Base-by-base conservation (phyloP, 2,888 invertebrate genomes). In the Caenorhabditis sp. region DNA sequence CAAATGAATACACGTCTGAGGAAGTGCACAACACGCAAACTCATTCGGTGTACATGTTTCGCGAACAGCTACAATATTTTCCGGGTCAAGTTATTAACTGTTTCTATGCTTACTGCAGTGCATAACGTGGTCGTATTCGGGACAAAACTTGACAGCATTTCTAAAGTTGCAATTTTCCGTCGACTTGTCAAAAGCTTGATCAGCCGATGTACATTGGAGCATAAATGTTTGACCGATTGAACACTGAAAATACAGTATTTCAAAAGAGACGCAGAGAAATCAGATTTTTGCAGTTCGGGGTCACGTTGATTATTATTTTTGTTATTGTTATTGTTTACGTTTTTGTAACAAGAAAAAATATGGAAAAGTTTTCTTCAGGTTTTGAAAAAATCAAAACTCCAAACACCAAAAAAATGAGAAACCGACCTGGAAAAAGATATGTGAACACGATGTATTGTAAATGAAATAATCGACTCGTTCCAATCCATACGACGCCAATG, bases 111-210 rank as follows among this genome's bases (percentile, higher is more conserved):
- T 49, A 86, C 85, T 81, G 81, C 86, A 86, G 65, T 86, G 84
- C 66, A 83, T 75, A 50, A 86, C 81, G 62, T 85, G 84, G 69
- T 86, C 86, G 71, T 86, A 86, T 55, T 87, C 85, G 10, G 86
- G 85, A 67, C 86, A 86, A 54, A 81, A 69, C 58, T 79, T 80
- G 5, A 86, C 81, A 21, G 83, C 82, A 55, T 81, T 79, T 57
- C 76, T 76, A 73, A 81, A 84, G 57, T 86, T 86, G 73, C 86
- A 86, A 54, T 81, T 85, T 31, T 74, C 75, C 0, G 84, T 86
- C 14, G 76, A 73, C 21, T 77, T 72, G 43, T 86, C 86, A 66
- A 84, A 86, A 2, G 86, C 84, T 67, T 86, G 81, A 19, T 81
- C 80, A 12, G 70, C 76, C 1, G 81, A 76, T 4, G 83, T 78